Conservation (phyloP, 2,113 vertebrate genomes). For the Rhizomys pruinosus region DNA sequence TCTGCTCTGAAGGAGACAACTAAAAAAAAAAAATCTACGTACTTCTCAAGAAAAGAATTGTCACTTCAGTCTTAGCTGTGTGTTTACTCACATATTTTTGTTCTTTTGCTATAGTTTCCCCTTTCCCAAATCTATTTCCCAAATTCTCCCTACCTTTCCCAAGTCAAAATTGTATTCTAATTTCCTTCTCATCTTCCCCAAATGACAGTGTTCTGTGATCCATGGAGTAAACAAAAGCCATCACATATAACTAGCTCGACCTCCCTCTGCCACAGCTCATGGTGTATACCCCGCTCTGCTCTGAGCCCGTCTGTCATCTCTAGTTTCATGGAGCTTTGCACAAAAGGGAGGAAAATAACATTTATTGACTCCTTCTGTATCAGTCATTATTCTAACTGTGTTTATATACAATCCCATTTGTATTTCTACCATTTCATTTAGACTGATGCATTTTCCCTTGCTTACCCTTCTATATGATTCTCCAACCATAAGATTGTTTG, state of each 20-base stretch:
- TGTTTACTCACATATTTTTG: background rate
- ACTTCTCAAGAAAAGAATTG: background rate
- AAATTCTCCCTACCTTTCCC: background rate
- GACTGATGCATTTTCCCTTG: background rate
- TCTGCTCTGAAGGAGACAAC: background rate
- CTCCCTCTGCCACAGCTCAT: background rate
- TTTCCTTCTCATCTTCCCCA: background rate
- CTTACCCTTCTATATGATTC: background rate
- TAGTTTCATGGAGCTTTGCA: background rate
- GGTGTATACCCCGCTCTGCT: background rate
- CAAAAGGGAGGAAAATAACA: background rate
- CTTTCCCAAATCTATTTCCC: background rate
- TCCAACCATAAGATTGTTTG: background rate
- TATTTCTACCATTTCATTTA: background rate
- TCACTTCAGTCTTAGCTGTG: background rate
- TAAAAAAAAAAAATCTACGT: background rate
- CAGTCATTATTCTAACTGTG: background rate
- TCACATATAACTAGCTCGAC: background rate
- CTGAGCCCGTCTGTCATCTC: background rate
- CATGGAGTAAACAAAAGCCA: background rate
- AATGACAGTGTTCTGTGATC: background rate
- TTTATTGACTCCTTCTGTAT: background rate
- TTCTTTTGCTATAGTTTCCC: background rate
- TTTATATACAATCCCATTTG: background rate
- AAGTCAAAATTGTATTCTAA: background rate